These are phyloP conservation scores for Actenoides lindsayi DNA, from an alignment of 2,113 vertebrate species.

Conservation along the genomic window DNA sequence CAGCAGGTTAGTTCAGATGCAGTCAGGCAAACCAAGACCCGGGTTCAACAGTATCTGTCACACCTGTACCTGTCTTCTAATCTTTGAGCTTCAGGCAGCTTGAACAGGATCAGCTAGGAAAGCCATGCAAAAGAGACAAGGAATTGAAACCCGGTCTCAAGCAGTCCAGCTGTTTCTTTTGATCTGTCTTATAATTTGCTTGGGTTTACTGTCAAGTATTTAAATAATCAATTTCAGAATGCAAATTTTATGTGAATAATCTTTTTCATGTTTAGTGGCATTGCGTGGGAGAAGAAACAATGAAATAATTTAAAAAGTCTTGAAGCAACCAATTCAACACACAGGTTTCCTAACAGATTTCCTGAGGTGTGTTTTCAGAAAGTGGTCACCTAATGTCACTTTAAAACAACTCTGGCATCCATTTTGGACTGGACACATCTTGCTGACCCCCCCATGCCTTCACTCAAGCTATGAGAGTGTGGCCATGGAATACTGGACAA, in stretches of 20 bases:
- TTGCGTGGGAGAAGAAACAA: not conserved
- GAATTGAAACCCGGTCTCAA: not conserved
- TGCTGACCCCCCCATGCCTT: rapidly evolving
- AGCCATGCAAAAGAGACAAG: not conserved
- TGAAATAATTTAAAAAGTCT: not conserved
- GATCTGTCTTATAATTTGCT: not conserved
- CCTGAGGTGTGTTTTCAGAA: not conserved
- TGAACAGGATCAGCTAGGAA: not conserved
- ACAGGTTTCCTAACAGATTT: not conserved
- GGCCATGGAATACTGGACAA: not conserved
- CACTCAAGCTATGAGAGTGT: not conserved
- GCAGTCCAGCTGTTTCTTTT: not conserved
- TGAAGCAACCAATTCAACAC: not conserved
- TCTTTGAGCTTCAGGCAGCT: not conserved
- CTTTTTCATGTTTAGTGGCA: not conserved
- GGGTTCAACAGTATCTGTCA: not conserved
- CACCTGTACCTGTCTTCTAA: not conserved
- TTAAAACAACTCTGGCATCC: not conserved
- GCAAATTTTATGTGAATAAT: not conserved
- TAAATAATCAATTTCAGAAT: not conserved
- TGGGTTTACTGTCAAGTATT: not conserved
- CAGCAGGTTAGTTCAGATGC: not conserved
- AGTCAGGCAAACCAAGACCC: not conserved
- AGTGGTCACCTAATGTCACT: not conserved
- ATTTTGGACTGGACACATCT: not conserved